Evolutionary conservation across 2,113 vertebrate genomes (phyloP).

Genomic region (Petrocephalus microphthalmus): DNA sequence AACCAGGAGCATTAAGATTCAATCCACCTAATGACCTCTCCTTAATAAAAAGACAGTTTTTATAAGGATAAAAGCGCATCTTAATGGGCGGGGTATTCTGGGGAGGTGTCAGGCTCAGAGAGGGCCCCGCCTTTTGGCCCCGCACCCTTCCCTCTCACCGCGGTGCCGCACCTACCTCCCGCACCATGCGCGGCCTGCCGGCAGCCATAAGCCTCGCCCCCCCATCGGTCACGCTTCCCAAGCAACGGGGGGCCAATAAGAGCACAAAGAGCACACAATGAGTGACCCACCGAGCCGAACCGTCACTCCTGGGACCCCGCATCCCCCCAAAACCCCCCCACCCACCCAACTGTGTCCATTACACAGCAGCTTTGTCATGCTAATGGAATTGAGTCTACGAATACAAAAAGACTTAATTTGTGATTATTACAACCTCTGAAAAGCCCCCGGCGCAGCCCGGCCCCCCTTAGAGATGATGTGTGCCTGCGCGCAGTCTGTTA

Average conservation of each 20-base stretch:
- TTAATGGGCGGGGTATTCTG: neutral
- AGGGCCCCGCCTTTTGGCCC: neutral
- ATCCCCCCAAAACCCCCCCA: neutral
- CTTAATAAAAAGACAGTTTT: conserved; percentile 24
- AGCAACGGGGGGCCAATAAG: conserved; percentile 85
- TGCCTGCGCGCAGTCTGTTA: conserved; percentile 58
- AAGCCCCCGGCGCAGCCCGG: conserved; percentile 35
- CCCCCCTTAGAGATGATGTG: conserved; percentile 58
- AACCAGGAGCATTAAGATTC: conserved; percentile 45
- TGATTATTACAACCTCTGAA: conserved; percentile 61
- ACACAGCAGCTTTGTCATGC: conserved; percentile 90
- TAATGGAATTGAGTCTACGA: conserved; percentile 87
- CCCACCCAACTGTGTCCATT: conserved; percentile 80
- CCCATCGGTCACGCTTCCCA: conserved; percentile 83
- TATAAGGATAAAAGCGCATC: neutral
- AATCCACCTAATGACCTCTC: conserved; percentile 55
- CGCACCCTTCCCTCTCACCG: neutral
- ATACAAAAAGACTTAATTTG: conserved; percentile 94
- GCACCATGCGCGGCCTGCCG: neutral
- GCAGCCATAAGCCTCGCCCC: conserved; percentile 76
- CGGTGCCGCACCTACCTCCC: neutral
- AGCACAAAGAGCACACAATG: conserved; percentile 84
- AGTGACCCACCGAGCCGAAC: conserved; percentile 69
- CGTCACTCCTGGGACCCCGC: conserved; percentile 44
- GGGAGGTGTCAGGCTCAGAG: neutral